phyloP scores from a whole-genome alignment of 2,888 invertebrate species.

The Lottia gigantea region DNA sequence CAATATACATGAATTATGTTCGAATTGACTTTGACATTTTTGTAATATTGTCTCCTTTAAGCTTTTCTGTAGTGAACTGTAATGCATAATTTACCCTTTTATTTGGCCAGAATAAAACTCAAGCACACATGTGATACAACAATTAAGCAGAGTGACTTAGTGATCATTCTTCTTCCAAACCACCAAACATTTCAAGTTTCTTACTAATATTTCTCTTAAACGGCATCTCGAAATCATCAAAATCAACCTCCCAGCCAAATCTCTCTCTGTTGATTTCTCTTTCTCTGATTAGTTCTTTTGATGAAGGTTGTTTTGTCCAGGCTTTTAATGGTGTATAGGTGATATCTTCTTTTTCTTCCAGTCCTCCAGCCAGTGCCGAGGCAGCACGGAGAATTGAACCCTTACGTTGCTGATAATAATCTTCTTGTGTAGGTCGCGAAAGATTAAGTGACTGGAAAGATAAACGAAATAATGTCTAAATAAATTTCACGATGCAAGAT shows the following conservation, averaged over 20 bases:
- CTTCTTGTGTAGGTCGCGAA: conserved; percentile 31
- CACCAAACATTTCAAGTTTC: conserved; percentile 49
- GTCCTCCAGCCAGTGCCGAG: conserved; percentile 63
- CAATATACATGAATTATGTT: too few species aligned
- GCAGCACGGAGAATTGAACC: conserved; percentile 65
- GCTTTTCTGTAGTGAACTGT: too few species aligned
- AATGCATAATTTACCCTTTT: too few species aligned
- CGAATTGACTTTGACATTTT: too few species aligned
- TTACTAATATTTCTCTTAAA: conserved; percentile 63
- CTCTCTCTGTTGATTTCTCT: conserved; percentile 57
- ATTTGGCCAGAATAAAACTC: too few species aligned
- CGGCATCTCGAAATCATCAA: conserved; percentile 66
- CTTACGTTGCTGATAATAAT: conserved; percentile 49
- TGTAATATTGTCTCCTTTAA: too few species aligned
- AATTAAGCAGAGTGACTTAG: background rate
- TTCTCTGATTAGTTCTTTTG: conserved; percentile 58
- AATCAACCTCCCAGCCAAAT: conserved; percentile 68
- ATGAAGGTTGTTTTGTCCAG: conserved; percentile 66
- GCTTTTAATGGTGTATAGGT: conserved; percentile 61
- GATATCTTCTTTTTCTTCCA: conserved; percentile 64
- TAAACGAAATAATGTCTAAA: too few species aligned
- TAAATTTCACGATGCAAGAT: too few species aligned
- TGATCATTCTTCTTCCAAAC: conserved; percentile 39
- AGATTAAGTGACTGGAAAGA: conserved; percentile 16
- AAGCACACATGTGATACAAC: background rate